Evolutionary conservation across 2,888 invertebrate genomes (phyloP).

Genomic region (Galerucella pusilla): DNA sequence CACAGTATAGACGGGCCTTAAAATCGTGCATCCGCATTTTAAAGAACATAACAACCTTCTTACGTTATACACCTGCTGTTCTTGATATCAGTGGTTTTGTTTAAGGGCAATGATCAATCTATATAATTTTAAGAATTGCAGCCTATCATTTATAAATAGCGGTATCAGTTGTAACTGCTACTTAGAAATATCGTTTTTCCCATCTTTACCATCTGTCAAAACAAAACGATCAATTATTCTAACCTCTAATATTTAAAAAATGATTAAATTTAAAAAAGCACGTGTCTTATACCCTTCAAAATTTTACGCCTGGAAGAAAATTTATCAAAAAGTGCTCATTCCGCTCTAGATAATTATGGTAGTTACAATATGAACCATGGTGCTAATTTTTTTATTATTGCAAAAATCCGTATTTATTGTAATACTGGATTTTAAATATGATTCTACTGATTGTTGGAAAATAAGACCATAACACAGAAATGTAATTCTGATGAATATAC

Average conservation of each 20-base stretch:
- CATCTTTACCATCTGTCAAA: too few species aligned
- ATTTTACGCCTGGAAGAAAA: not conserved
- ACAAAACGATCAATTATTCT: too few species aligned
- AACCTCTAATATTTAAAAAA: not conserved
- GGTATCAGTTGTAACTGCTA: too few species aligned
- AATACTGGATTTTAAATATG: not conserved
- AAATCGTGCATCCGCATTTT: too few species aligned
- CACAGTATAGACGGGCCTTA: too few species aligned
- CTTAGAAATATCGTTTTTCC: too few species aligned
- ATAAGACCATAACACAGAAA: not conserved
- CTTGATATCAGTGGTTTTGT: too few species aligned
- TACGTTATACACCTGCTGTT: too few species aligned
- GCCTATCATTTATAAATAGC: too few species aligned
- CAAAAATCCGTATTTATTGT: not conserved
- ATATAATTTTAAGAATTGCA: too few species aligned
- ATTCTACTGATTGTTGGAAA: not conserved
- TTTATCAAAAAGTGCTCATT: not conserved
- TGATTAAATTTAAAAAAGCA: not conserved
- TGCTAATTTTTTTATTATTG: not conserved
- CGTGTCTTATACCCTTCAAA: not conserved
- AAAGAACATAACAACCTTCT: too few species aligned
- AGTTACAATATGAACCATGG: not conserved
- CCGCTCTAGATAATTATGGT: not conserved
- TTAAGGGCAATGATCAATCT: too few species aligned
- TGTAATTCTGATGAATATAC: not conserved